Evolutionary conservation across 2,888 invertebrate species (phyloP).

Genomic region (Nezara viridula): DNA sequence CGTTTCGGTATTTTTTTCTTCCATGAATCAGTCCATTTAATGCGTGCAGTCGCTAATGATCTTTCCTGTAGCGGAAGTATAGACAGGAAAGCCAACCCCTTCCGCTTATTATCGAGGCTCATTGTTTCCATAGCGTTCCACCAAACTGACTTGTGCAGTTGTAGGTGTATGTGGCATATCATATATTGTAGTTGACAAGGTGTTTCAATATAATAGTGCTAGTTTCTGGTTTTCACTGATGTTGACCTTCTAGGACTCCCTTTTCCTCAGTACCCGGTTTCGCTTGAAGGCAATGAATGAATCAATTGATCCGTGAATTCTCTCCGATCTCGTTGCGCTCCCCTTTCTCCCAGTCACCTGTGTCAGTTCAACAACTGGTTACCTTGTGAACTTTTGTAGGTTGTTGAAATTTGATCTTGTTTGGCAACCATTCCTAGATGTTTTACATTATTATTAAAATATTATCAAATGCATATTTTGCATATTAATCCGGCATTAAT

Average conservation of each 20-base stretch:
- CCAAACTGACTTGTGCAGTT: not conserved
- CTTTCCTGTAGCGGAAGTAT: not conserved
- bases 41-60: not conserved
- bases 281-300: not conserved
- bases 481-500: no score
- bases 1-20: not conserved
- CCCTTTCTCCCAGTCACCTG: not conserved
- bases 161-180: no score
- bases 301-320: not conserved
- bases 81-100: slow-evolving; percentile 42
- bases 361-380: not conserved
- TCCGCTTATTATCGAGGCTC: slow-evolving; percentile 34
- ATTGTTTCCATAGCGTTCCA: slow-evolving; percentile 39
- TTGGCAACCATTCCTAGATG: no score
- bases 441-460: no score
- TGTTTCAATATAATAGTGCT: not conserved
- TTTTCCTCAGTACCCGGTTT: not conserved
- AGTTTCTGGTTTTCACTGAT: not conserved
- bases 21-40: not conserved
- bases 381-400: not conserved
- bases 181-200: no score
- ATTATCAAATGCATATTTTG: no score
- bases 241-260: no score
- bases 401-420: no score
- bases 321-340: not conserved